Evolutionary conservation across 2,113 vertebrate genomes (phyloP).

Genomic region (Halcyon senegalensis): DNA sequence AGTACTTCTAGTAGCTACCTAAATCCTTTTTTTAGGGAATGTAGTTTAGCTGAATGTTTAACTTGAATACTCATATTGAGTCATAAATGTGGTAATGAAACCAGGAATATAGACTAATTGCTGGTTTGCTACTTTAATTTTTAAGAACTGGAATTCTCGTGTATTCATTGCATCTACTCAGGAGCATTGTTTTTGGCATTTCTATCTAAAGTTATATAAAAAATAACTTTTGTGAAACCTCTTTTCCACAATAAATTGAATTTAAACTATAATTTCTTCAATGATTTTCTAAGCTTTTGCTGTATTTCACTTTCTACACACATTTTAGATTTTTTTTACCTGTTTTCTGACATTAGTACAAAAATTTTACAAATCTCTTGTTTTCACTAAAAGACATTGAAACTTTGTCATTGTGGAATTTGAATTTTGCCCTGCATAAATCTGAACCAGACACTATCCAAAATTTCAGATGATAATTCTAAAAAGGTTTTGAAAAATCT

Average conservation of each 20-base stretch:
- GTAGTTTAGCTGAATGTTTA: neutral
- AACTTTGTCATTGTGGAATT: neutral
- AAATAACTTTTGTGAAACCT: neutral
- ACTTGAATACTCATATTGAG: neutral
- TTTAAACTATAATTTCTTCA: neutral
- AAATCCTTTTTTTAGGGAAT: neutral
- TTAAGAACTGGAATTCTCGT: neutral
- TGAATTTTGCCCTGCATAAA: neutral
- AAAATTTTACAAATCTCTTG: neutral
- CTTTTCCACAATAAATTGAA: neutral
- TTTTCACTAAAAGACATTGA: neutral
- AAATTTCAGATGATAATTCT: neutral
- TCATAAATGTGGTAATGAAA: neutral
- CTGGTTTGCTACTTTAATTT: neutral
- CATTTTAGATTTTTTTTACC: neutral
- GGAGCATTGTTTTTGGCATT: neutral
- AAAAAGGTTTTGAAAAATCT: neutral
- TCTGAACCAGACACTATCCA: neutral
- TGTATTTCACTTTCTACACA: neutral
- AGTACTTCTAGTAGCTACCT: neutral
- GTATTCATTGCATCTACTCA: neutral
- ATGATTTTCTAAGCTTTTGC: neutral
- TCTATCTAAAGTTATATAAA: neutral
- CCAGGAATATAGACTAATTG: neutral
- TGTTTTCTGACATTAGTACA: neutral